Evolutionary conservation across 1,140 invertebrate genomes (phyloP), one percentile per base, ranked within the genome.

Genomic region (Drosophila takahashii): DNA sequence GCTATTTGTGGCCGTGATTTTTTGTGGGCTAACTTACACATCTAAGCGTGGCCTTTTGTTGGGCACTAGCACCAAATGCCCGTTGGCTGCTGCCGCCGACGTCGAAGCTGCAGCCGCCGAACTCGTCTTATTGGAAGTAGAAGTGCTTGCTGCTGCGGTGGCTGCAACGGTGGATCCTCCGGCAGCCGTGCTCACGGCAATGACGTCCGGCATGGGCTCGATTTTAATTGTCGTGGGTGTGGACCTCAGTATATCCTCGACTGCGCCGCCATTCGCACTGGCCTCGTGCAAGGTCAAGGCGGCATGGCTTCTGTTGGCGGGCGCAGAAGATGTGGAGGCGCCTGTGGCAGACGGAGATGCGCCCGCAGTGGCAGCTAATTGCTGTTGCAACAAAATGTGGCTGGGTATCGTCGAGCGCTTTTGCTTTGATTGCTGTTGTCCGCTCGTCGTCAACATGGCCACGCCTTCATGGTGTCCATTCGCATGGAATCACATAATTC

Each of bases 301-400:
- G 51, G 61, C 62, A 78, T 81, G 86, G 54, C 45, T 73, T n/a
- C 45, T 61, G 59, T 36, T 76, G 56, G 54, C 56, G 22, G 37
- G 37, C 42, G 39, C 53, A n/a, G 64, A 62, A 39, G 67, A 67
- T 44, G 71, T 53, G 18, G 73, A 56, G n/a, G 58, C 72, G n/a
- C 54, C 69, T 56, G 72, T 56, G 22, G 53, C 52, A 10, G 71
- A 47, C 34, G 75, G 39, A 7, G 76, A 44, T 42, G 76, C 57
- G 27, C 58, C 77, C 37, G 85, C 79, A 29, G 81, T 81, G 37
- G 86, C 78, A 36, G 70, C 65, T 62, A 90, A 53, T 71, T 91
- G 86, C 84, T 91, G 90, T 58, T 91, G 90, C 81, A 91, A 70
- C 50, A 90, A 57, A 41, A 91, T 90, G 58, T 91, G 90, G 72